Evolutionary conservation across 2,888 invertebrate genomes (phyloP).

Genomic region (Pandemis corylana): DNA sequence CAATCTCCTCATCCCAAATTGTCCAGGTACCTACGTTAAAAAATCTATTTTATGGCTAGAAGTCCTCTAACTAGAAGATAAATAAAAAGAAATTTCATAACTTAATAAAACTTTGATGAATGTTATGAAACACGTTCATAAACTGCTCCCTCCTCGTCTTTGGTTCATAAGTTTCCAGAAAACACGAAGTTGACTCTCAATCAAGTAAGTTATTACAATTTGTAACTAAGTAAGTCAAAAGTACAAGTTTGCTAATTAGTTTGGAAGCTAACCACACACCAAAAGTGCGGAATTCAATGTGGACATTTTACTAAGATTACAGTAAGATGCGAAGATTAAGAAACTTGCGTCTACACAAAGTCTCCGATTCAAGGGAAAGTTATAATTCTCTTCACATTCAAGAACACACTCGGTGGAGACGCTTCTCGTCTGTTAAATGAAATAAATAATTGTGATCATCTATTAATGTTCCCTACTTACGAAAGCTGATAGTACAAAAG

Average conservation of each 20-base stretch:
- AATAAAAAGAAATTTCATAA: neutral
- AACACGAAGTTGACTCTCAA: constrained; percentile 5
- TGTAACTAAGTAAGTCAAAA: constrained; percentile 15
- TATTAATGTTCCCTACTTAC: too few relatives aligned
- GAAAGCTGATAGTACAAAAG: too few relatives aligned
- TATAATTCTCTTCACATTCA: neutral
- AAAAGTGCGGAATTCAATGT: neutral
- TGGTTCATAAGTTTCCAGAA: constrained; percentile 16
- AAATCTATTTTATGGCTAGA: too few relatives aligned
- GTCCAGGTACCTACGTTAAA: too few relatives aligned
- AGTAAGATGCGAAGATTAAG: constrained; percentile 5
- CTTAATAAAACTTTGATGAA: constrained; percentile 4
- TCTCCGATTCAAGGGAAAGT: neutral
- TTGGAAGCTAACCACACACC: constrained; percentile 10
- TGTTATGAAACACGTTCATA: constrained; percentile 10
- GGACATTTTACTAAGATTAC: constrained; percentile 1
- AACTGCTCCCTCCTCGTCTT: constrained; percentile 6
- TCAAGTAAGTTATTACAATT: constrained; percentile 13
- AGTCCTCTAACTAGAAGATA: neutral
- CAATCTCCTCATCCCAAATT: too few relatives aligned
- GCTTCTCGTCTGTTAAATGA: neutral
- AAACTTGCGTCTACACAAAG: neutral
- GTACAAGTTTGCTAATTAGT: constrained; percentile 11
- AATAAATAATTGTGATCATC: neutral
- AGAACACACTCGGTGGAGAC: constrained; percentile 1